Evolutionary conservation across 2,888 invertebrate genomes (phyloP), one percentile per base, ranked within the genome.

Genomic region (Leptopterna dolabrata): DNA sequence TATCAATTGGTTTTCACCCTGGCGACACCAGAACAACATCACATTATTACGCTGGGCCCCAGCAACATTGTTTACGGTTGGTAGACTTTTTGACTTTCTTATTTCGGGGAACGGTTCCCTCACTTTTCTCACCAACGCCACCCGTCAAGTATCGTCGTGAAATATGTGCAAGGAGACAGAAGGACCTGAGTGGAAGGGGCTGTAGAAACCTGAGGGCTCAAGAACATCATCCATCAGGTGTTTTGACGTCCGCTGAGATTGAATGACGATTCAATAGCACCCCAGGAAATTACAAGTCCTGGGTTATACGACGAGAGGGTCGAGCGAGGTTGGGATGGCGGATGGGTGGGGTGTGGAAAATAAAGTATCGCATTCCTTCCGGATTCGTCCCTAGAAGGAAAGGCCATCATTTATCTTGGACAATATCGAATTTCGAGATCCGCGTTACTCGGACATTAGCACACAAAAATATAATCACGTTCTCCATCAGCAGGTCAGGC

Each of bases 251-350:
- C 36, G 16, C 47, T 78, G 86, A 86, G 86, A 86, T 86, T 86
- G 86, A 86, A 86, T 86, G 86, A 86, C 86, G 86, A 86, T 86
- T 86, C 86, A 86, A 86, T 86, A 76, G 78, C 84, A 19, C 55
- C 27, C 41, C 86, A 86, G 86, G 86, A 86, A 86, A 86, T 86
- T 86, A 86, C 86, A 78, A 86, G 78, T 86, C 86, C 45, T 19
- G 41, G 51, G 76, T 1, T 47, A 24, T 19, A 4, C 24, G 63
- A 2, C 13, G 63, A 11, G 63, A 24, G 24, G 13, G 13, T 4
- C 16, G 13, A 16, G 14, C 6, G 47, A 47, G 3, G 11, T 14
- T 16, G 27, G 36, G 19, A 43, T 2, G 41, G 78, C 0, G 27
- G 6, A 19, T 19, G 71, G 41, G 47, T 19, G 14, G n/a, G 78